Base-by-base conservation (phyloP, 2,113 vertebrate genomes). In the Grus americana region DNA sequence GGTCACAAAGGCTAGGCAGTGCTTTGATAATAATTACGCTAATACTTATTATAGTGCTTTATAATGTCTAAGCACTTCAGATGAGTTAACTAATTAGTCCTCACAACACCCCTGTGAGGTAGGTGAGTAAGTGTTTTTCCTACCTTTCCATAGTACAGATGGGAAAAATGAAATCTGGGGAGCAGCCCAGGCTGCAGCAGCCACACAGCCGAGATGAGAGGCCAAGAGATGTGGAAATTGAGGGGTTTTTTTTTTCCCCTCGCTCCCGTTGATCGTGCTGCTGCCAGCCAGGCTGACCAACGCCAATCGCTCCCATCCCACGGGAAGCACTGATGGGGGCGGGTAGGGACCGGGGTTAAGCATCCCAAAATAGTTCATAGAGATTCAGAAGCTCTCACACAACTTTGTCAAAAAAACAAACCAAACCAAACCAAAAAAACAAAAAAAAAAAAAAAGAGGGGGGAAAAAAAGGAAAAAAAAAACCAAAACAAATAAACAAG, bases 1-100 rank as follows among this genome's bases (percentile, higher is more conserved):
- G 97, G 98, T 98, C 95, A 97, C 63, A 61, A 89, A 84, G 93
- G 97, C 97, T 98, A 99, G 98, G 98, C 98, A 98, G 98, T 96
- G 95, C 96, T 97, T 86, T 96, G 97, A 97, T 93, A 97, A 94
- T 95, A 95, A 97, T 97, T 95, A 96, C 24, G 95, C 95, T 95
- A 97, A 94, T 92, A 89, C 44, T 93, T 81, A 95, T 96, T 96
- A 96, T 88, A 96, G 96, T 97, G 96, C 97, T 96, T 96, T 78
- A 72, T 89, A 85, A 81, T 46, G 93, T 73, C 1, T 21, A 87
- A 97, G 95, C 95, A 96, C 85, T 96, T 96, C 78, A 83, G 84
- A 91, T 0, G 7, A 88, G 87, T 94, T 97, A 95, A 97, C 92
- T 87, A 68, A 79, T 79, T 27, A 91, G 88, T 62, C 90, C 82